phyloP scores from a whole-genome alignment of 1,140 invertebrate species.

The Polypedilum vanderplanki region DNA sequence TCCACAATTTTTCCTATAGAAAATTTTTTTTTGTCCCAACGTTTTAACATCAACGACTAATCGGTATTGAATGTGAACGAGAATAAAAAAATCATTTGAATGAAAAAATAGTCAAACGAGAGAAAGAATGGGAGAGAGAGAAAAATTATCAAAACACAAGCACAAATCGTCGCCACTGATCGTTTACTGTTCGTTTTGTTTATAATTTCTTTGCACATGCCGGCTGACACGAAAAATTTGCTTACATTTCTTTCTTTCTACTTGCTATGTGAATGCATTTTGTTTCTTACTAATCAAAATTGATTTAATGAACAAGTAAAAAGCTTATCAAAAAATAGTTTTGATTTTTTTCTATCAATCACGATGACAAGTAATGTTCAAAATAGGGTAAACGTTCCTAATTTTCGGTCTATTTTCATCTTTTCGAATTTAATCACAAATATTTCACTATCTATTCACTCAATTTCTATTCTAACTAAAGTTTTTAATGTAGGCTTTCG shows the following conservation, averaged over 20 bases:
- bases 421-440: no score
- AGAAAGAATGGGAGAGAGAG: background rate
- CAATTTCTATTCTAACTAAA: no score
- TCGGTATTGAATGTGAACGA: background rate
- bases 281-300: no score
- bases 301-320: no score
- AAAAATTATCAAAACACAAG: slow-evolving; percentile 13
- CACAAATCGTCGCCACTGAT: background rate
- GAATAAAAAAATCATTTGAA: background rate
- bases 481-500: no score
- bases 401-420: no score
- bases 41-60: background rate
- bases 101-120: background rate
- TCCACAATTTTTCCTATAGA: background rate
- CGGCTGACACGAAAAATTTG: background rate
- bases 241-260: background rate
- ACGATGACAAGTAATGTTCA: no score
- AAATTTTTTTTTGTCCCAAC: no score
- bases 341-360: no score
- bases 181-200: background rate
- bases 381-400: no score
- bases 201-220: slow-evolving; percentile 11
- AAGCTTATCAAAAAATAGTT: no score
- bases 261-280: background rate
- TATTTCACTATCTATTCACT: no score